Evolutionary conservation across 2,797 vertebrate genomes (phyloP).

Genomic region (Notolabrus celidotus): DNA sequence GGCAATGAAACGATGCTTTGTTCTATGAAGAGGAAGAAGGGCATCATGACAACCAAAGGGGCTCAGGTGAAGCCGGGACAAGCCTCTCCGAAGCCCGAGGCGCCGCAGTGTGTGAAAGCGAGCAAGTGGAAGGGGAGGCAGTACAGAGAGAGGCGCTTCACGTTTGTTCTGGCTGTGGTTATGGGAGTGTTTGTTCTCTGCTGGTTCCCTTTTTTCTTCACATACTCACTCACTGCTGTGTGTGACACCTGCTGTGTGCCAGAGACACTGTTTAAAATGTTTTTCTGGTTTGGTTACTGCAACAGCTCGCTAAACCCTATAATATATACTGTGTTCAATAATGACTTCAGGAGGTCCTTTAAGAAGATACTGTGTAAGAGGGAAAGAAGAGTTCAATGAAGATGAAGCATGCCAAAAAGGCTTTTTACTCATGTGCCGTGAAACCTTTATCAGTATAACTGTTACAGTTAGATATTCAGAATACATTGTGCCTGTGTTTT

Average conservation of each 20-base stretch:
- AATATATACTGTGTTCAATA: constrained; percentile 96
- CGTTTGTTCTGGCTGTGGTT: constrained; percentile 94
- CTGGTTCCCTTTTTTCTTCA: constrained; percentile 98
- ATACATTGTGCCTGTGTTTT: constrained; percentile 19
- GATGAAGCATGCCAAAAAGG: neutral
- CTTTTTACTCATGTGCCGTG: neutral
- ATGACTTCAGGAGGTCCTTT: constrained; percentile 93
- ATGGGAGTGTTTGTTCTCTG: constrained; percentile 96
- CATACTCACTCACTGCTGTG: constrained; percentile 90
- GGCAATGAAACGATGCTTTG: constrained; percentile 81
- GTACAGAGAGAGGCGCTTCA: constrained; percentile 93
- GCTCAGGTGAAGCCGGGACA: constrained; percentile 88
- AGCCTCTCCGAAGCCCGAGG: constrained; percentile 78
- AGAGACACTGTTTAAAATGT: constrained; percentile 91
- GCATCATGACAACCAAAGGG: constrained; percentile 81
- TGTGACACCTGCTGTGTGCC: constrained; percentile 87
- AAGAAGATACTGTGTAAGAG: constrained; percentile 93
- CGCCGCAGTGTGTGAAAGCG: constrained; percentile 76
- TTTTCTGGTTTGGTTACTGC: constrained; percentile 97
- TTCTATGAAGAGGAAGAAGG: constrained; percentile 78
- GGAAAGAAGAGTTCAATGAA: constrained; percentile 78
- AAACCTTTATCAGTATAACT: constrained; percentile 20
- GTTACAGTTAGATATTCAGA: neutral
- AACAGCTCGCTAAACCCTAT: constrained; percentile 95
- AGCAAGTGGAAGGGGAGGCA: constrained; percentile 91